Percentiles rank a stretch among this genome's conserved stretches.
Conservation (phyloP, 1,140 invertebrate genomes). For the Calosoma granatense region DNA sequence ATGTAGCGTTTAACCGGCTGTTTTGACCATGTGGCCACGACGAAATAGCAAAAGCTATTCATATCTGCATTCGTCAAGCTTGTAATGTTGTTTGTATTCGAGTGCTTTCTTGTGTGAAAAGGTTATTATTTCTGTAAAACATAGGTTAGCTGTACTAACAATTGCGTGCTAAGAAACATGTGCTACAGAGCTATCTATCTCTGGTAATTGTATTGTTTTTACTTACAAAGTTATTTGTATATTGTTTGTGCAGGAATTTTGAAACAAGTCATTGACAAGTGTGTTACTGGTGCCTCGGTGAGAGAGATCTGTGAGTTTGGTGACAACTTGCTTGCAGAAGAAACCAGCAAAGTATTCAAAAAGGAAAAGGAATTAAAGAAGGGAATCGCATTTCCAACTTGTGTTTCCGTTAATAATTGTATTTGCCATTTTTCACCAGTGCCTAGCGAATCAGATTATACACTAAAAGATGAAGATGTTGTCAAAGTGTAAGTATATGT, state of each 20-base stretch:
- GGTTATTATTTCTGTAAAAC: too few relatives aligned
- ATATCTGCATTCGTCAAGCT: too few relatives aligned
- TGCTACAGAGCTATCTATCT: too few relatives aligned
- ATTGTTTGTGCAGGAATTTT: conserved; percentile 64
- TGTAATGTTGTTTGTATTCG: too few relatives aligned
- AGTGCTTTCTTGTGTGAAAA: too few relatives aligned
- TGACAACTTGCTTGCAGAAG: conserved; percentile 78
- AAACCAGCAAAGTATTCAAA: conserved; percentile 95
- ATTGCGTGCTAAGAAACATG: too few relatives aligned
- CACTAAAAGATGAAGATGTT: conserved; percentile 86
- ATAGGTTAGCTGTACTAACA: too few relatives aligned
- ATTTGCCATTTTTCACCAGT: conserved; percentile 98
- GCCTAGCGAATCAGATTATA: conserved; percentile 80
- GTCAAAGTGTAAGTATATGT: conserved; percentile 87
- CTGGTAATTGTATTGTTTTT: too few relatives aligned
- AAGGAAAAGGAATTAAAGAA: conserved; percentile 98
- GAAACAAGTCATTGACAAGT: conserved; percentile 80
- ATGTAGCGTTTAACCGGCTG: background rate
- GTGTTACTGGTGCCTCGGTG: conserved; percentile 77
- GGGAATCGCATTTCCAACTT: conserved; percentile 97
- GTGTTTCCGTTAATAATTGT: conserved; percentile 97
- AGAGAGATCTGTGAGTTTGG: conserved; percentile 87
- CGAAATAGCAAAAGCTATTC: too few relatives aligned
- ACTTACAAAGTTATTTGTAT: too few relatives aligned
- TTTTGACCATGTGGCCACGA: background rate